Conservation (phyloP, 2,797 vertebrate species). For the Champsocephalus esox region DNA sequence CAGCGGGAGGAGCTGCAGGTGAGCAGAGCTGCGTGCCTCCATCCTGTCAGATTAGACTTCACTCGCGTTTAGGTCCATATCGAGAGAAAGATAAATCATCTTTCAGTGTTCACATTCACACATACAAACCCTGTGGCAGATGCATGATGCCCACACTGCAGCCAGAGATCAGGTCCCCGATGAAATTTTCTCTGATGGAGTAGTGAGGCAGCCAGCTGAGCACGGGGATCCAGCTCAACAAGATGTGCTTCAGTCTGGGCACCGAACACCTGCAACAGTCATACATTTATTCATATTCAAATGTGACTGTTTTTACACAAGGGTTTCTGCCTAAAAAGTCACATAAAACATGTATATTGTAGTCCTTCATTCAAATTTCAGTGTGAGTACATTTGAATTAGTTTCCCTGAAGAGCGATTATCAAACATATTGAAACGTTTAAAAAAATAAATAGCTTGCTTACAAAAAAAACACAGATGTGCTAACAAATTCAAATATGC, state of each 20-base stretch:
- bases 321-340: background rate
- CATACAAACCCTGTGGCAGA: conserved; percentile 90
- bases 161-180: conserved; percentile 90
- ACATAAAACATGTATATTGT: background rate
- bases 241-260: conserved; percentile 56
- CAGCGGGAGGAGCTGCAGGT: too few species aligned
- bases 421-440: too few species aligned
- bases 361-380: too few species aligned
- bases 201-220: conserved; percentile 91
- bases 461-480: too few species aligned
- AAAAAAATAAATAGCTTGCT: background rate
- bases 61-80: too few species aligned
- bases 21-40: too few species aligned
- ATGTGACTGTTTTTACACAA: background rate
- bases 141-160: conserved; percentile 97
- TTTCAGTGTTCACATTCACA: background rate
- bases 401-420: background rate
- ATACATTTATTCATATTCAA: background rate
- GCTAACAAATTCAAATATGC: too few species aligned
- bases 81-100: too few species aligned
- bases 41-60: too few species aligned
- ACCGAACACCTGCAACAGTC: conserved; percentile 75
- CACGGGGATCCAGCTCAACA: conserved; percentile 82
- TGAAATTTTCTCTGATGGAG: conserved; percentile 88
- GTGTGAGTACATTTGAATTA: too few species aligned